These are phyloP conservation scores for Nemopilema nomurai DNA, from an alignment of 30 jellyfish, hydroid and myxozoan genomes.

Conservation along the genomic window DNA sequence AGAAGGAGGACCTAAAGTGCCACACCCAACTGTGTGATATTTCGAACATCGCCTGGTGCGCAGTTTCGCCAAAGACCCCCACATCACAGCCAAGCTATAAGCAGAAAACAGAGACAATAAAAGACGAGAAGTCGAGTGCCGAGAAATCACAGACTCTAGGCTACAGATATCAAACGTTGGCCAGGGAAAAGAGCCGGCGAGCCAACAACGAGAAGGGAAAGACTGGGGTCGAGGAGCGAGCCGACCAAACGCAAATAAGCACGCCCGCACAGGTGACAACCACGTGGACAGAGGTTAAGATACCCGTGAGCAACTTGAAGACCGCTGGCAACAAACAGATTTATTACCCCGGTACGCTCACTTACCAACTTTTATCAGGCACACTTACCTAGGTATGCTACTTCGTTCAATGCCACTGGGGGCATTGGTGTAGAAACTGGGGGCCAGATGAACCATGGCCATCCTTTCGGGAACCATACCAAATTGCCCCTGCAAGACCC, in stretches of 20 bases:
- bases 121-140: neutral
- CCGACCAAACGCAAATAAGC: neutral
- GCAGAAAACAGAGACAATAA: neutral
- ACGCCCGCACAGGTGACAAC: neutral
- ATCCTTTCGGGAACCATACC: too few species aligned
- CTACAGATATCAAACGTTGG: conserved; percentile 9
- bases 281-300: conserved; percentile 30
- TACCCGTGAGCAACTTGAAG: conserved; percentile 37
- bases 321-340: conserved; percentile 4
- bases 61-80: conserved; percentile 19
- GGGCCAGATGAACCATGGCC: too few species aligned
- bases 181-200: neutral
- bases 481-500: too few species aligned
- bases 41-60: conserved; percentile 8
- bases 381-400: neutral
- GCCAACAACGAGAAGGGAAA: neutral
- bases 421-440: too few species aligned
- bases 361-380: neutral
- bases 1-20: neutral
- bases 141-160: neutral
- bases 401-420: too few species aligned
- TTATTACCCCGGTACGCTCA: conserved; percentile 30
- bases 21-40: conserved; percentile 7
- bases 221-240: neutral
- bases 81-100: neutral